A percentile compares a stretch with the other conserved stretches of the same genome.
Evolutionary conservation across 2,113 vertebrate species (phyloP).

Genomic region (Antechinus flavipes): DNA sequence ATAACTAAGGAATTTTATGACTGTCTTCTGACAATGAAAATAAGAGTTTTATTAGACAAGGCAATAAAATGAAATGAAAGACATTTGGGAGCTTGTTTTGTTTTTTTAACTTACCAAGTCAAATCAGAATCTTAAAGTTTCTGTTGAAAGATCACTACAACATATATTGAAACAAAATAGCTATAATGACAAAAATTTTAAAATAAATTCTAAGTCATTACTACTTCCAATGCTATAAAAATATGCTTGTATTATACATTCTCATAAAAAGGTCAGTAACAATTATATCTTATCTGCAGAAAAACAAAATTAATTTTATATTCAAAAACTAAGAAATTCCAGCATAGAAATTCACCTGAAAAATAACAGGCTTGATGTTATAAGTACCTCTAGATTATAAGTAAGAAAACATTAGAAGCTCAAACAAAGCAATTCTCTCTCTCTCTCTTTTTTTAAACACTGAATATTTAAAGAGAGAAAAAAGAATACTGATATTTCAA

Average conservation of each 20-base stretch:
- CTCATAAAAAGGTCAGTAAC: conserved; percentile 21
- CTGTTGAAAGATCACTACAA: conserved; percentile 37
- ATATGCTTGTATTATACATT: not conserved
- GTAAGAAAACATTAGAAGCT: conserved; percentile 37
- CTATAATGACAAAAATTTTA: conserved; percentile 18
- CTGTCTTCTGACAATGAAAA: conserved; percentile 47
- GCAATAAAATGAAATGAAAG: not conserved
- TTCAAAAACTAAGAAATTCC: conserved; percentile 34
- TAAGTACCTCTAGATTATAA: not conserved
- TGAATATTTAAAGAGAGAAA: not conserved
- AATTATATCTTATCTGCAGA: conserved; percentile 37
- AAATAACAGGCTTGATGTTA: conserved; percentile 29
- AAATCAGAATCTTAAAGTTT: conserved; percentile 44
- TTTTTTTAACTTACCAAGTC: conserved; percentile 26
- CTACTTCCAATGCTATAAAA: conserved; percentile 27
- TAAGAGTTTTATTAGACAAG: not conserved
- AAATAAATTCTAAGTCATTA: conserved; percentile 38
- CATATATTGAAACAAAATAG: not conserved
- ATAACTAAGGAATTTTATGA: conserved; percentile 54
- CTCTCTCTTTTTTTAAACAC: conserved; percentile 33
- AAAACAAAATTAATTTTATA: conserved; percentile 64
- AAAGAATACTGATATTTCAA: not conserved
- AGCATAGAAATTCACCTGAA: conserved; percentile 46
- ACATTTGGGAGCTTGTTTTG: not conserved
- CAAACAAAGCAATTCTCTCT: not conserved